Conservation (phyloP, 2,113 vertebrate species). For the Engraulis encrasicolus region DNA sequence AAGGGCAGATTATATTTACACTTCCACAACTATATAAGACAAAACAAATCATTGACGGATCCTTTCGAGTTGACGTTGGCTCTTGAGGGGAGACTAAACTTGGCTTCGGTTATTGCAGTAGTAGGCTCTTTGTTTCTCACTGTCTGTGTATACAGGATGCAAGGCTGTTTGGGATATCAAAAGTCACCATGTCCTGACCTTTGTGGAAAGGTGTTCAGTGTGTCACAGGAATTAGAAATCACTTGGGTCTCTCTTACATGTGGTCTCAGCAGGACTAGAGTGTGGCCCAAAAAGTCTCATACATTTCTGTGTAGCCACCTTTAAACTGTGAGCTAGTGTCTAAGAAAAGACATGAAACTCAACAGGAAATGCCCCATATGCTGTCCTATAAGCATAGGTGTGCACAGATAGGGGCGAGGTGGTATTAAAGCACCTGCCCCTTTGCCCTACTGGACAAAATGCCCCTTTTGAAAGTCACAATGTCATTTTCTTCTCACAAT, state of each 20-base stretch:
- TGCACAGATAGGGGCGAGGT: no score
- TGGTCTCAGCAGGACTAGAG: constrained; percentile 30
- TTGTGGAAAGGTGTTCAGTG: background rate
- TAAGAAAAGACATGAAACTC: no score
- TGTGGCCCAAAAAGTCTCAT: no score
- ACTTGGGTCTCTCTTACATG: background rate
- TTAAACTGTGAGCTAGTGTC: no score
- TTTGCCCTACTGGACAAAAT: no score
- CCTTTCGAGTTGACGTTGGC: background rate
- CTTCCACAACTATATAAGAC: background rate
- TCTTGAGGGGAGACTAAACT: constrained; percentile 8
- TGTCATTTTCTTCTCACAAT: no score
- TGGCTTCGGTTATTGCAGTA: background rate
- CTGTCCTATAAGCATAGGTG: no score
- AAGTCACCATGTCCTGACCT: background rate
- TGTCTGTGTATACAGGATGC: background rate
- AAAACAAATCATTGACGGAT: background rate
- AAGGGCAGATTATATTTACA: constrained; percentile 18
- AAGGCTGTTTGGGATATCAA: background rate
- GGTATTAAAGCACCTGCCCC: no score
- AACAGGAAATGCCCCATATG: no score
- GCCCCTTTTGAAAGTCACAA: no score
- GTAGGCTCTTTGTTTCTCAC: background rate
- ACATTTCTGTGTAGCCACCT: no score
- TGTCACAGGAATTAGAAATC: background rate